phyloP scores from a whole-genome alignment of 2,113 vertebrate genomes.

The Gobiocypris rarus region DNA sequence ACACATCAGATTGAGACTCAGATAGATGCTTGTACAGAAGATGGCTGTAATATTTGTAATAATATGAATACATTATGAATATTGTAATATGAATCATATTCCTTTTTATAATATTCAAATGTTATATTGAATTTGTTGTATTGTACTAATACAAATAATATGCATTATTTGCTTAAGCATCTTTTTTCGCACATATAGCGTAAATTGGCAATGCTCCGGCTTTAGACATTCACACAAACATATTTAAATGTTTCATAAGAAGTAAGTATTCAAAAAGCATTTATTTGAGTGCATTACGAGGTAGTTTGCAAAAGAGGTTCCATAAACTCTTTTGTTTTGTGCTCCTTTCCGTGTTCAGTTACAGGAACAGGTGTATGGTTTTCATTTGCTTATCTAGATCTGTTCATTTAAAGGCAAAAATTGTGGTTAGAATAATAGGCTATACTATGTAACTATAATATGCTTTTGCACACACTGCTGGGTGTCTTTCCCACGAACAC shows the following conservation, averaged over 20 bases:
- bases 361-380: not conserved
- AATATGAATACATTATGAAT: not conserved
- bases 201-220: not conserved
- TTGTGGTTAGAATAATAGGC: not conserved
- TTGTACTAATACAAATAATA: not conserved
- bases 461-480: not conserved
- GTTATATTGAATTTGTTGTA: not conserved
- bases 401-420: not conserved
- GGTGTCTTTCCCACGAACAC: not conserved
- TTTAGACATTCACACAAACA: not conserved
- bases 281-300: not conserved
- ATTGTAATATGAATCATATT: not conserved
- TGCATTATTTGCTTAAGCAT: not conserved
- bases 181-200: not conserved
- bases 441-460: not conserved
- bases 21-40: too few species aligned
- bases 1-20: too few species aligned
- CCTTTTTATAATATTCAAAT: not conserved
- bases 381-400: not conserved
- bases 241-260: not conserved
- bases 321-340: not conserved
- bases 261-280: not conserved
- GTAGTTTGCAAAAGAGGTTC: not conserved
- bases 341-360: not conserved
- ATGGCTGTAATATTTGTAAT: not conserved